Percentiles rank a stretch among this genome's conserved stretches.
phyloP scores from a whole-genome alignment of 2,888 invertebrate species.

The Acronicta aceris region DNA sequence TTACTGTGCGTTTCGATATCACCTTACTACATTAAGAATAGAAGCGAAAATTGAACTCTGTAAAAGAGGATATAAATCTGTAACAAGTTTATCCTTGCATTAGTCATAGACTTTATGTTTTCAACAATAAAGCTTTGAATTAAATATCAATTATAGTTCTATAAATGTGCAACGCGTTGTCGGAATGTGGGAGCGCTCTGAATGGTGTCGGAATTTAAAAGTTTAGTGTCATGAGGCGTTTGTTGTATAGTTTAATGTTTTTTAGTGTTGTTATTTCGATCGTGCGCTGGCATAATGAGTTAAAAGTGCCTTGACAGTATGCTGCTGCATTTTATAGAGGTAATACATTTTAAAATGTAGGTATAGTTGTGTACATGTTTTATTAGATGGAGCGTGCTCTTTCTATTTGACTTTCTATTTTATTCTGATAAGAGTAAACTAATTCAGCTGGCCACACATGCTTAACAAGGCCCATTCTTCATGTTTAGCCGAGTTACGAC shows the following conservation, averaged over 20 bases:
- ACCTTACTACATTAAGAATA: slow-evolving; percentile 1
- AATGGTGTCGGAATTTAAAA: slow-evolving; percentile 35
- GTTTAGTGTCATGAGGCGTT: slow-evolving; percentile 42
- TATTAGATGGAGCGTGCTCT: too few relatives aligned
- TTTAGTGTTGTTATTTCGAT: slow-evolving; percentile 17
- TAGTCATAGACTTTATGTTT: slow-evolving; percentile 7
- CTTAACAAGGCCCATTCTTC: too few relatives aligned
- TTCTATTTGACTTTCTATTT: too few relatives aligned
- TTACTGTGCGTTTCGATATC: neutral
- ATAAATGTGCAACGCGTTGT: slow-evolving; percentile 8
- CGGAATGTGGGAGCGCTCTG: slow-evolving; percentile 30
- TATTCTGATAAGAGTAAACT: too few relatives aligned
- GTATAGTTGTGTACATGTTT: too few relatives aligned
- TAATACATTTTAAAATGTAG: too few relatives aligned
- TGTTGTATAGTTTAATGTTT: slow-evolving; percentile 42
- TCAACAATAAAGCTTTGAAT: slow-evolving; percentile 16
- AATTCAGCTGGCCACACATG: too few relatives aligned
- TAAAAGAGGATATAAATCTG: slow-evolving; percentile 1
- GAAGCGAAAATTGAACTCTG: neutral
- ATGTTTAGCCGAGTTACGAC: too few relatives aligned
- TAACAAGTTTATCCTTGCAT: slow-evolving; percentile 4
- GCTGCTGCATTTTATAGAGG: too few relatives aligned
- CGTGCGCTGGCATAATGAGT: neutral
- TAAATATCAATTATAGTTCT: neutral
- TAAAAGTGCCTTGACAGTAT: neutral